A percentile compares a stretch with the other conserved stretches of the same genome.
These are phyloP conservation scores for Onychostruthus taczanowskii DNA, from an alignment of 2,113 vertebrate species.

Conservation along the genomic window DNA sequence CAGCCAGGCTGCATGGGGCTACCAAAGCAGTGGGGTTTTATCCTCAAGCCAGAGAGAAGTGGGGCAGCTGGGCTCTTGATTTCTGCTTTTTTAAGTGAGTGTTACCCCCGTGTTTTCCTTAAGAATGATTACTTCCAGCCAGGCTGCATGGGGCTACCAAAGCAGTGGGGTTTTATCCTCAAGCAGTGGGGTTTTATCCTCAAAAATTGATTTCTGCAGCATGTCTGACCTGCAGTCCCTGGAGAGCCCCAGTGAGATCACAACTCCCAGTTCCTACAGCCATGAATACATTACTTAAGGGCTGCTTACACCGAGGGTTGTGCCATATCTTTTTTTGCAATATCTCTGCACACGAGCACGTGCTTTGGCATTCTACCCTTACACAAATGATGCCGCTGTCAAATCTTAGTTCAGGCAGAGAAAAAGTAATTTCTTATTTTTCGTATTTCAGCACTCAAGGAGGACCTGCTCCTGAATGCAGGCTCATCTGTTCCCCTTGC, in stretches of 20 bases:
- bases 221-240: background rate
- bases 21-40: background rate
- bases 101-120: background rate
- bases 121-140: background rate
- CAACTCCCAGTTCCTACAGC: background rate
- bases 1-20: background rate
- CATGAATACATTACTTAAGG: background rate
- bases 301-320: background rate
- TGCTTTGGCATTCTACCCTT: background rate
- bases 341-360: background rate
- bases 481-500: background rate
- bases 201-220: background rate
- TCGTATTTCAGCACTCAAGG: background rate
- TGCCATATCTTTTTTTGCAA: background rate
- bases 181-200: constrained; percentile 1
- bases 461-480: background rate
- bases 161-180: constrained; percentile 5
- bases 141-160: background rate
- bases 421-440: background rate
- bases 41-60: background rate
- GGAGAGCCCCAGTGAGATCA: background rate
- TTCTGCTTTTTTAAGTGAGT: background rate
- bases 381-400: background rate
- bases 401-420: background rate
- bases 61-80: background rate